Evolutionary conservation across 2,797 vertebrate genomes (phyloP).

Genomic region (Falco naumanni): DNA sequence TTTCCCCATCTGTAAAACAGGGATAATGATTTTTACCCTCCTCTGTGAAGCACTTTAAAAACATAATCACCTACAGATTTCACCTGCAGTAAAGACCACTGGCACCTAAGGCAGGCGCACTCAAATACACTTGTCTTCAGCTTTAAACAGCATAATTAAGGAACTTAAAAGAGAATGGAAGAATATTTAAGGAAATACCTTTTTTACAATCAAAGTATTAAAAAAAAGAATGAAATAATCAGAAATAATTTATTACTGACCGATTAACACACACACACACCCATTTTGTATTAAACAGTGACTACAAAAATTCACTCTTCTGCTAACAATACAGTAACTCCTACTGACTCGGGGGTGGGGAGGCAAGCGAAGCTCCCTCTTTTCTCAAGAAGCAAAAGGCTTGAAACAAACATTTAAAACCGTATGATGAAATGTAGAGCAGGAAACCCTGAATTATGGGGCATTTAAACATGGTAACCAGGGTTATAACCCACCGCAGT

Average conservation of each 20-base stretch:
- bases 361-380: rapidly evolving
- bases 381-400: neutral
- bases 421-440: neutral
- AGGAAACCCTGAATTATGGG: neutral
- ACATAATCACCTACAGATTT: neutral
- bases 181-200: neutral
- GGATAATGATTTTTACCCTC: neutral
- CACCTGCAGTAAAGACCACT: neutral
- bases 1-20: neutral
- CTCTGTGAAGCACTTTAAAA: neutral
- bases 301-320: neutral
- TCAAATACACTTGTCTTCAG: neutral
- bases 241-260: neutral
- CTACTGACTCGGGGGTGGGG: rapidly evolving
- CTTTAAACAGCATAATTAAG: neutral
- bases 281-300: neutral
- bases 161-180: neutral
- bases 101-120: neutral
- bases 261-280: neutral
- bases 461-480: rapidly evolving
- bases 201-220: neutral
- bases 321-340: neutral
- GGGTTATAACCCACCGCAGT: neutral
- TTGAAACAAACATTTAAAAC: neutral
- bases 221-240: neutral